Evolutionary conservation across 2,888 invertebrate genomes (phyloP), one percentile per base, ranked within the genome.

Genomic region (Tillus elongatus): DNA sequence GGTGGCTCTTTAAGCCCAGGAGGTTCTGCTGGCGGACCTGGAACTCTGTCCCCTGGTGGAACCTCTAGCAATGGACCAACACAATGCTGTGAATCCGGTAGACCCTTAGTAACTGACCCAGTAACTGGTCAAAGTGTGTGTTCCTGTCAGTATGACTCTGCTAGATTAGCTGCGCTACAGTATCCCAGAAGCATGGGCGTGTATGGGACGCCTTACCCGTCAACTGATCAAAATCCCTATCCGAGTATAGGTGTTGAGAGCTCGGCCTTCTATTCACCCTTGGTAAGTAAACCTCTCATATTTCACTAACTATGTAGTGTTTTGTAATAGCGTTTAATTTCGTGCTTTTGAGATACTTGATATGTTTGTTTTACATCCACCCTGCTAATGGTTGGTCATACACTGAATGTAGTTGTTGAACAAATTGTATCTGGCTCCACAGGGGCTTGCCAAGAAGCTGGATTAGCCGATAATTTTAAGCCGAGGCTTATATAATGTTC

Each of bases 171-270:
- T 35, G 77, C 89, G 45, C 77, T 84, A 46, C 77, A 80, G 47
- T 89, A 89, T 64, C 86, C 87, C 26, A 74, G 89, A 49, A 77
- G 84, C 50, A 82, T 83, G 33, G 82, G 84, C 26, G 83, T 88
- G 52, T 89, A 90, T 65, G 86, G 87, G 44, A 75, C 88, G 35
- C 87, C 90, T 10, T 89, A 90, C 67, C 88, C 87, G 36, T 86
- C 87, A 50, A 84, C 86, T 41, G 91, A 91, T 63, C 91, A 91
- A 68, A 88, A 87, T 62, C 89, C 90, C 28, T 91, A 91, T 62
- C 89, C 89, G 33, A 88, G 88, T 67, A 90, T 91, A 69, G 87
- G 88, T 41, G 85, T 88, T 56, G 91, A 91, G 64, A 90, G 90
- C 60, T 91, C 92, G 33, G 91, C 92, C 38, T 93, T 93, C 71